Evolutionary conservation across 2,888 invertebrate genomes (phyloP).

Genomic region (Archips xylosteana): DNA sequence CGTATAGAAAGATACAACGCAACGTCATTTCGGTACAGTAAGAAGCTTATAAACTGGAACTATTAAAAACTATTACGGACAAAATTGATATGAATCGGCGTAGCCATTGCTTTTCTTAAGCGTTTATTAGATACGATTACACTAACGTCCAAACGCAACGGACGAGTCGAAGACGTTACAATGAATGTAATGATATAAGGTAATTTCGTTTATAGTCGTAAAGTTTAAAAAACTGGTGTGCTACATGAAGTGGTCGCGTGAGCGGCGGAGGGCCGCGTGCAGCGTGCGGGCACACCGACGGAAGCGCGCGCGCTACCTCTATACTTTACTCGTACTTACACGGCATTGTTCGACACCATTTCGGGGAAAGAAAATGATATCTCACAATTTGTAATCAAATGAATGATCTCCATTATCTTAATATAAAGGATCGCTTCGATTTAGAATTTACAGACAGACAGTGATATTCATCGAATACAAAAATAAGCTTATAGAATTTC

Average conservation of each 20-base stretch:
- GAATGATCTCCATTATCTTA: conserved; percentile 59
- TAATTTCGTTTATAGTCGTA: conserved; percentile 51
- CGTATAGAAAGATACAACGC: conserved; percentile 68
- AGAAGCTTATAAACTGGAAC: conserved; percentile 83
- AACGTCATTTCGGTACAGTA: conserved; percentile 73
- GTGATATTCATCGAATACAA: conserved; percentile 82
- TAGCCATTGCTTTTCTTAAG: conserved; percentile 81
- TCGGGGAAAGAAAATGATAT: conserved; percentile 81
- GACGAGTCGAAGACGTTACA: conserved; percentile 67
- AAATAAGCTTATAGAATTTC: conserved; percentile 84
- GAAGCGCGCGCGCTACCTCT: conserved; percentile 10
- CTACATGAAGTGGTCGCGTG: conserved; percentile 60
- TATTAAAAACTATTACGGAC: conserved; percentile 83
- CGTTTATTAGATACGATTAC: conserved; percentile 79
- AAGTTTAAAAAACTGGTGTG: conserved; percentile 56
- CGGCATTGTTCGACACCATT: conserved; percentile 76
- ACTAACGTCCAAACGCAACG: conserved; percentile 72
- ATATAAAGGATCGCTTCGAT: conserved; percentile 62
- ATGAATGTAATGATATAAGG: conserved; percentile 54
- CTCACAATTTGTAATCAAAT: conserved; percentile 67
- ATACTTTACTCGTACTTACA: conserved; percentile 57
- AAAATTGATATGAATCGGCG: conserved; percentile 85
- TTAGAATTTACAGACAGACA: conserved; percentile 80
- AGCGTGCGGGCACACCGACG: conserved; percentile 40
- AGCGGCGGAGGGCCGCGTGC: conserved; percentile 58